Percentiles rank a stretch among this genome's conserved stretches.
phyloP scores from a whole-genome alignment of 2,113 vertebrate genomes.

The Campylorhamphus procurvoides region DNA sequence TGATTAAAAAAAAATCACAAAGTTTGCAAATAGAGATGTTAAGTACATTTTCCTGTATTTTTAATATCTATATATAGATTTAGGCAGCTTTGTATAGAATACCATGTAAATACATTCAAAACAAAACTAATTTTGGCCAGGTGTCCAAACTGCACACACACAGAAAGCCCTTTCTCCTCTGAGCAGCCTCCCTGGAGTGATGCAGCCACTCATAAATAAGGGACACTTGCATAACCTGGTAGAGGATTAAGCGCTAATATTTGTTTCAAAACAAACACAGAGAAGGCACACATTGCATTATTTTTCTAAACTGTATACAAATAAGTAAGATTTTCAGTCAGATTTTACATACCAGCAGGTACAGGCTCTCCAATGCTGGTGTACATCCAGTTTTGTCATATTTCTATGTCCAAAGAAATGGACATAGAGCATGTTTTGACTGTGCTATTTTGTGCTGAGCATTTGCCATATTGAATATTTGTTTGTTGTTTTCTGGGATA shows the following conservation, averaged over 20 bases:
- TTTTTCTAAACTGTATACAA: neutral
- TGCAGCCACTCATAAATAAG: neutral
- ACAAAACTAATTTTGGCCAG: neutral
- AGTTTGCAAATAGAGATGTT: neutral
- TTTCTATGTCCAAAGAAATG: neutral
- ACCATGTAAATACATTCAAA: conserved; percentile 45
- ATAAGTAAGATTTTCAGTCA: neutral
- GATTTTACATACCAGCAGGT: neutral
- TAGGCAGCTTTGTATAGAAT: conserved; percentile 2
- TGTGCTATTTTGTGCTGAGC: neutral
- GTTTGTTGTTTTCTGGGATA: neutral
- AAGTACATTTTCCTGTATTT: neutral
- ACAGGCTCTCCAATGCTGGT: neutral
- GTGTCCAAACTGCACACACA: neutral
- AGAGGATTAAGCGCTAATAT: neutral
- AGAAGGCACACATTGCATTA: neutral
- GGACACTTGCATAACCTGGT: neutral
- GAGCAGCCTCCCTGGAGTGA: neutral
- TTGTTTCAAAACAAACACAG: neutral
- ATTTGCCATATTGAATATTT: neutral
- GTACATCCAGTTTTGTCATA: neutral
- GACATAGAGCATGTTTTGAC: neutral
- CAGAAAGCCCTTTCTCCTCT: neutral
- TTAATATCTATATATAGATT: neutral
- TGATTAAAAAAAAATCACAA: neutral